Evolutionary conservation across 2,113 vertebrate species (phyloP), one percentile per base, ranked within the genome.

Genomic region (Gulo gulo): DNA sequence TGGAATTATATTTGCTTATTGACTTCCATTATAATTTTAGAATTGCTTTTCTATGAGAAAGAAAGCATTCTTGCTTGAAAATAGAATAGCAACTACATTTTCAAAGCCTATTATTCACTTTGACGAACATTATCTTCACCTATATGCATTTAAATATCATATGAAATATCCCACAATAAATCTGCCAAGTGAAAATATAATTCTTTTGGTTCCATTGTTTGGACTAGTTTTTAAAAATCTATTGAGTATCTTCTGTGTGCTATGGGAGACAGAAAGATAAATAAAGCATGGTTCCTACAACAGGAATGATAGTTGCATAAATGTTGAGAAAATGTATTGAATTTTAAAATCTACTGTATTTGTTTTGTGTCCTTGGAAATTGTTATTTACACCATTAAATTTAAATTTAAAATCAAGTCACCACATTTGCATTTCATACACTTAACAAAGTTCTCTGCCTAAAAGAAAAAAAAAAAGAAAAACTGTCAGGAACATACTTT

Each of bases 381-480:
- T 93, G n/a, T 88, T 29, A 84, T 24, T 92, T 57, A 81, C 24
- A 63, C 16, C 36, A 88, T 42, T 87, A 97, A 80, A 89, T 21
- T 88, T 74, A 91, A 82, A 36, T 95, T 78, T 92, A 89, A 95
- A 92, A 52, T 52, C 1, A 94, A 82, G 13, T 57, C 26, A 92
- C 8, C 7, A 47, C 6, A 90, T 80, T 85, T 26, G 65, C 2
- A 85, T 23, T 57, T 88, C 31, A 76, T 45, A 59, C 12, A 79
- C 1, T 63, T 50, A 88, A 89, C 0, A 42, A 23, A 63, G 10
- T 4, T 88, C 18, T 65, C 34, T 73, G 88, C 13, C 29, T 85
- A 61, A 91, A 69, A 67, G 24, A 29, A 61, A 26, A 15, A 31
- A n/a, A 23, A 4, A 29, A 63, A 26, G 34, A 67, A 36, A 97